A percentile compares a stretch with the other conserved stretches of the same genome.
Evolutionary conservation across 2,888 invertebrate genomes (phyloP).

Genomic region (Drosophila colorata): DNA sequence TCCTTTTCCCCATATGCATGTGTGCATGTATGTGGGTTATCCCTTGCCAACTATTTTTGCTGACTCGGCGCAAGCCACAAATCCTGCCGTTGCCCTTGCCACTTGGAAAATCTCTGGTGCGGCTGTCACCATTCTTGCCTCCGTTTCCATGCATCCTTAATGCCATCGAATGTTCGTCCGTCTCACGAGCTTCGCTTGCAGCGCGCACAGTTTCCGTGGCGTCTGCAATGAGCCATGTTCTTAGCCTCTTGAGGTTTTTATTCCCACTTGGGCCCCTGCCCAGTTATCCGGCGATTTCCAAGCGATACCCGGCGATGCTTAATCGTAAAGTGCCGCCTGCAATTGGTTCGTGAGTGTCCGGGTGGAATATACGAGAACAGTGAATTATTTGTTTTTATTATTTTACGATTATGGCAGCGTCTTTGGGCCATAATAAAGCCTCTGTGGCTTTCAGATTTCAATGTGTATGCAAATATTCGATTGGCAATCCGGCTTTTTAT

Average conservation of each 20-base stretch:
- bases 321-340: slow-evolving; percentile 42
- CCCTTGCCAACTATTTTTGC: slow-evolving; percentile 49
- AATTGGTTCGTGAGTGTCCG: slow-evolving; percentile 23
- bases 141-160: slow-evolving; percentile 35
- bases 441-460: slow-evolving; percentile 67
- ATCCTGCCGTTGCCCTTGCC: slow-evolving; percentile 19
- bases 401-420: slow-evolving; percentile 70
- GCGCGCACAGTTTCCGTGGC: slow-evolving; percentile 22
- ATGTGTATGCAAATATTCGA: slow-evolving; percentile 72
- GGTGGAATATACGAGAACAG: slow-evolving; percentile 11
- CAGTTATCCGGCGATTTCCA: slow-evolving; percentile 9
- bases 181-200: slow-evolving; percentile 2
- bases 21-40: slow-evolving; percentile 1
- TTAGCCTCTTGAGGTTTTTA: background rate
- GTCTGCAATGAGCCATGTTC: slow-evolving; percentile 12
- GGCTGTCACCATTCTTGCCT: slow-evolving; percentile 16
- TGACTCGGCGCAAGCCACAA: slow-evolving; percentile 43
- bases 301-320: slow-evolving; percentile 12
- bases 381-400: slow-evolving; percentile 62
- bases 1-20: slow-evolving; percentile 4
- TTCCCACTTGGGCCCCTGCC: slow-evolving; percentile 12
- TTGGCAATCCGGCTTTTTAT: slow-evolving; percentile 47
- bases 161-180: slow-evolving; percentile 11
- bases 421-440: slow-evolving; percentile 53
- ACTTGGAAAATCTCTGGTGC: slow-evolving; percentile 33